Conservation (phyloP, 2,113 vertebrate species). For the Ptilonorhynchus violaceus region DNA sequence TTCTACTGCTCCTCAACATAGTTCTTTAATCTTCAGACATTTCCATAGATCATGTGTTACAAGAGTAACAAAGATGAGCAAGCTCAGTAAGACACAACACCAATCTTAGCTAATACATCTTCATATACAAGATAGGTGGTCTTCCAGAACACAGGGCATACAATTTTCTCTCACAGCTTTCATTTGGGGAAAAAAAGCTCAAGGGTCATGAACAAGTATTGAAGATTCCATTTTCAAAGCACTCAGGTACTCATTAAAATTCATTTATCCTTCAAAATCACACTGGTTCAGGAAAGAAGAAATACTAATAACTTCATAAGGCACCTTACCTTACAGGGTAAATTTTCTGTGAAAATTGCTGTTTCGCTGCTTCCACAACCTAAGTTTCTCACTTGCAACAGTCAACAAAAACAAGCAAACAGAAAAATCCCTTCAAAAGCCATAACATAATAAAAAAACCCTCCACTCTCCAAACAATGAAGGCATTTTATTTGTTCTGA, state of each 20-base stretch:
- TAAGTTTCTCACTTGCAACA: not conserved
- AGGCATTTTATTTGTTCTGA: not conserved
- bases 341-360: not conserved
- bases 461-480: not conserved
- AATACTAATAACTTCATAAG: not conserved
- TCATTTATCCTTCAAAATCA: not conserved
- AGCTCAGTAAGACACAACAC: not conserved
- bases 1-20: not conserved
- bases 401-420: not conserved
- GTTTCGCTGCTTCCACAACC: not conserved
- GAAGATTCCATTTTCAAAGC: not conserved
- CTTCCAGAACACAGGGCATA: not conserved
- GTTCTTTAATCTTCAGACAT: not conserved
- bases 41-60: not conserved
- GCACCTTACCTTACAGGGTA: not conserved
- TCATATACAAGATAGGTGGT: not conserved
- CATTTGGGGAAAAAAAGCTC: not conserved
- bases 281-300: not conserved
- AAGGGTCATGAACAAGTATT: not conserved
- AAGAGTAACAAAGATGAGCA: not conserved
- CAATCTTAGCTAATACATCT: not conserved
- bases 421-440: not conserved
- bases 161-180: not conserved
- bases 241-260: not conserved
- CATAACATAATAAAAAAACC: not conserved